Conservation (phyloP, 2,888 invertebrate species). For the Loripinus fragilis region DNA sequence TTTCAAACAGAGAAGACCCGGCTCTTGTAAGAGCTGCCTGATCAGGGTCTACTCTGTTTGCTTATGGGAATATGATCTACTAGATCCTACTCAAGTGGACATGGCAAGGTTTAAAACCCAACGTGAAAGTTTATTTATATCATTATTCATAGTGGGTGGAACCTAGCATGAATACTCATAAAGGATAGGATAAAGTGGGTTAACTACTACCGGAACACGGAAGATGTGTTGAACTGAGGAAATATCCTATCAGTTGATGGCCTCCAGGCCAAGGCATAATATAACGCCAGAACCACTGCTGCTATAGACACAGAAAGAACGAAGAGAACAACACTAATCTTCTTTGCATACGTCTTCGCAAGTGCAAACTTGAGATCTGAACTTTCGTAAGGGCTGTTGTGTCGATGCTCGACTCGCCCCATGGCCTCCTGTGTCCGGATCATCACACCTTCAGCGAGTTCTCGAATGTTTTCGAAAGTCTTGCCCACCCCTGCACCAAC, state of each 20-base stretch:
- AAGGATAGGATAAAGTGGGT: too few relatives aligned
- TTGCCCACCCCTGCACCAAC: neutral
- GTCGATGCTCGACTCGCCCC: neutral
- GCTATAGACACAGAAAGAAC: slow-evolving; percentile 32
- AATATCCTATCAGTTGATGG: slow-evolving; percentile 42
- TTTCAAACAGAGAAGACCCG: too few relatives aligned
- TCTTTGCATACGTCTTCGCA: slow-evolving; percentile 38
- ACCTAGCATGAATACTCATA: too few relatives aligned
- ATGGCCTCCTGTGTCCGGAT: slow-evolving; percentile 11
- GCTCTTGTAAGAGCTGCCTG: too few relatives aligned
- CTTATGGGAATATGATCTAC: too few relatives aligned
- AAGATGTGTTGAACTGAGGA: too few relatives aligned
- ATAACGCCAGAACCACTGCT: slow-evolving; percentile 33
- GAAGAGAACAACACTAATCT: slow-evolving; percentile 44
- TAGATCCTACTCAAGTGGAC: too few relatives aligned
- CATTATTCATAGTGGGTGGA: too few relatives aligned
- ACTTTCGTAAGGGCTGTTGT: neutral
- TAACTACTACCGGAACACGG: too few relatives aligned
- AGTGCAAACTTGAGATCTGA: neutral
- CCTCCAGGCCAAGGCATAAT: slow-evolving; percentile 40
- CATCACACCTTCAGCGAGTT: neutral
- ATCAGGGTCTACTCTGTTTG: too few relatives aligned
- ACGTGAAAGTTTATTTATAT: too few relatives aligned
- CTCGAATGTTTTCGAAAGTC: neutral
- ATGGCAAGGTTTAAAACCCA: too few relatives aligned